Evolutionary conservation across 2,888 invertebrate species (phyloP).

Genomic region (Melieria picta): DNA sequence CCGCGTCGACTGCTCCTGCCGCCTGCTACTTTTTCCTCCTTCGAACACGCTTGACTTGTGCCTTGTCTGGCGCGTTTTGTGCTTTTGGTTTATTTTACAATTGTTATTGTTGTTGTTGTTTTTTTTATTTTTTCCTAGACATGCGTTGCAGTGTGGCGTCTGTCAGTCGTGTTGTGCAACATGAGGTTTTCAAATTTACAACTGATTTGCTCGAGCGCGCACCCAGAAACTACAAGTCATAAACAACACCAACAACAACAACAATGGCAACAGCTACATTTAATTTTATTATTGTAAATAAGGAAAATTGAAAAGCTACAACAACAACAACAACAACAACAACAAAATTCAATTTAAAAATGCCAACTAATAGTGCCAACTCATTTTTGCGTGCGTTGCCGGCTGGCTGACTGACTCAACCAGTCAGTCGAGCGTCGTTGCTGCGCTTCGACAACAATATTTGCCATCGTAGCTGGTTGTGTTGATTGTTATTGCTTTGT

Average conservation of each 20-base stretch:
- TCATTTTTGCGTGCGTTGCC: not conserved
- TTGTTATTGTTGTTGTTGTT: no score
- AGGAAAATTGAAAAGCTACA: conserved; percentile 5
- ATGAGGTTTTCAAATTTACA: conserved; percentile 7
- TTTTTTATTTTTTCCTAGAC: no score
- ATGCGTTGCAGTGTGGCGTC: no score
- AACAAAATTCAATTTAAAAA: conserved; percentile 26
- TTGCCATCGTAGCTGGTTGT: no score
- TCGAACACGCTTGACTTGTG: not conserved
- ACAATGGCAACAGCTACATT: conserved; percentile 10
- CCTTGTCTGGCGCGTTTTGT: not conserved
- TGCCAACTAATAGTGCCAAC: conserved; percentile 21
- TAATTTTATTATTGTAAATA: not conserved
- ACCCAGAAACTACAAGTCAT: conserved; percentile 24
- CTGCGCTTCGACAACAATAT: no score
- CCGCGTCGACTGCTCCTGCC: not conserved
- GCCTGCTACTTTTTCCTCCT: not conserved
- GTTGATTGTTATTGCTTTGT: not conserved
- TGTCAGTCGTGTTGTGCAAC: not conserved
- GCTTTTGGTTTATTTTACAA: not conserved
- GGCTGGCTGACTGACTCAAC: no score
- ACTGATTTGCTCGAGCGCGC: conserved; percentile 14
- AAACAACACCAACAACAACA: conserved; percentile 14
- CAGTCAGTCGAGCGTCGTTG: no score
- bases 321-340: not conserved